phyloP scores from a whole-genome alignment of 2,113 vertebrate genomes.

The Ciconia stormi region DNA sequence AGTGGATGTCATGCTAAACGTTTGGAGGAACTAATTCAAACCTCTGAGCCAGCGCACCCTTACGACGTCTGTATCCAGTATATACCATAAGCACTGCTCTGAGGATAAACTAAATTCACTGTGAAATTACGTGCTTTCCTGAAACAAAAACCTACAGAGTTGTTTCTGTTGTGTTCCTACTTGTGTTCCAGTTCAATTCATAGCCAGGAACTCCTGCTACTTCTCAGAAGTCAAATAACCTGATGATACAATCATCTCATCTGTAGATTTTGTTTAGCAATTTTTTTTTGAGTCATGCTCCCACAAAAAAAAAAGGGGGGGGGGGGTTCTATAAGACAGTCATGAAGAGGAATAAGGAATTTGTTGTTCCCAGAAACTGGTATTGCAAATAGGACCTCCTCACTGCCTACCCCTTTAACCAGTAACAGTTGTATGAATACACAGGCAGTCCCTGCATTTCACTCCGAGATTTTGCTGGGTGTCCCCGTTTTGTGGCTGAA shows the following conservation, averaged over 20 bases:
- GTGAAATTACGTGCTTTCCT: neutral
- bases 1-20: rapidly evolving
- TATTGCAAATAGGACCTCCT: neutral
- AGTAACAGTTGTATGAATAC: rapidly evolving
- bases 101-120: neutral
- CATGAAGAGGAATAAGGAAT: neutral
- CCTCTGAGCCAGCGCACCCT: no score
- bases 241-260: neutral
- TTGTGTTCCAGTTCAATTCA: neutral
- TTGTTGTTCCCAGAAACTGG: neutral
- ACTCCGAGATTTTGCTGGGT: rapidly evolving
- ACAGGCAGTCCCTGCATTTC: rapidly evolving
- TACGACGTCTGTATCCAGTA: rapidly evolving
- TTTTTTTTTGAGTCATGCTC: neutral
- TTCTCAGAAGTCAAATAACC: neutral
- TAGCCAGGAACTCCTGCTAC: neutral
- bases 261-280: neutral
- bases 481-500: no score
- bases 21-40: neutral
- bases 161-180: neutral
- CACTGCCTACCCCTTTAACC: neutral
- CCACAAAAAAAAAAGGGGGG: no score
- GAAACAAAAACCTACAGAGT: neutral
- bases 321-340: neutral
- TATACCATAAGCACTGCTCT: neutral